Percentiles rank a stretch among this genome's conserved stretches.
phyloP scores from a whole-genome alignment of 2,113 vertebrate species.

The Pelusios castaneus region DNA sequence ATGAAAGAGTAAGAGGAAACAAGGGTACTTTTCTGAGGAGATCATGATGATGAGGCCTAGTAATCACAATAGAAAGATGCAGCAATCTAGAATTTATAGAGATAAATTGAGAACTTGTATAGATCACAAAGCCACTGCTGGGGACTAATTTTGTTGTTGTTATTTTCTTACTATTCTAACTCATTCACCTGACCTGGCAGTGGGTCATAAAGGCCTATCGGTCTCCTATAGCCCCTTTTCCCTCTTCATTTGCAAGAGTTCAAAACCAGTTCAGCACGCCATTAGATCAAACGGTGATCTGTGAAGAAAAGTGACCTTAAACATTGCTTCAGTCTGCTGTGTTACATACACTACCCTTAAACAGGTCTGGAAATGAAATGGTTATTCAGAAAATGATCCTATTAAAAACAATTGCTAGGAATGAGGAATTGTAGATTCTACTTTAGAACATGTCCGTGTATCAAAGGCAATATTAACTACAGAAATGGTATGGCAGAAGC shows the following conservation, averaged over 20 bases:
- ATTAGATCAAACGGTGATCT: constrained; percentile 9
- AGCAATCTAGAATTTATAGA: background rate
- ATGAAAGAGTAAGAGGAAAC: background rate
- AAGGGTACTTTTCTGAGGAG: background rate
- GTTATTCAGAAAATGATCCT: constrained; percentile 40
- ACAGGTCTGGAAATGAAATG: constrained; percentile 18
- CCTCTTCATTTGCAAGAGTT: background rate
- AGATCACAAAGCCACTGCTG: background rate
- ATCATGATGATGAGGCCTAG: background rate
- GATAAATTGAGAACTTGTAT: background rate
- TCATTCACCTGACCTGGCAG: accelerated
- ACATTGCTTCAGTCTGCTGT: constrained; percentile 34
- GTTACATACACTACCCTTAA: constrained; percentile 38
- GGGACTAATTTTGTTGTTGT: background rate
- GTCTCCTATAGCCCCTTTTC: background rate
- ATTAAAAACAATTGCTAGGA: constrained; percentile 42
- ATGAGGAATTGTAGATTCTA: constrained; percentile 16
- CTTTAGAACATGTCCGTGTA: constrained; percentile 32
- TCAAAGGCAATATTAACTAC: constrained; percentile 6
- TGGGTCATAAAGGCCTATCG: background rate
- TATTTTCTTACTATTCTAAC: background rate
- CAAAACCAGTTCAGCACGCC: background rate
- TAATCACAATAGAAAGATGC: background rate
- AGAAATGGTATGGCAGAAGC: background rate
- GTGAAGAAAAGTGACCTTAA: constrained; percentile 21